Evolutionary conservation across 2,888 invertebrate species (phyloP).

Genomic region (Mellilla xanthometata): DNA sequence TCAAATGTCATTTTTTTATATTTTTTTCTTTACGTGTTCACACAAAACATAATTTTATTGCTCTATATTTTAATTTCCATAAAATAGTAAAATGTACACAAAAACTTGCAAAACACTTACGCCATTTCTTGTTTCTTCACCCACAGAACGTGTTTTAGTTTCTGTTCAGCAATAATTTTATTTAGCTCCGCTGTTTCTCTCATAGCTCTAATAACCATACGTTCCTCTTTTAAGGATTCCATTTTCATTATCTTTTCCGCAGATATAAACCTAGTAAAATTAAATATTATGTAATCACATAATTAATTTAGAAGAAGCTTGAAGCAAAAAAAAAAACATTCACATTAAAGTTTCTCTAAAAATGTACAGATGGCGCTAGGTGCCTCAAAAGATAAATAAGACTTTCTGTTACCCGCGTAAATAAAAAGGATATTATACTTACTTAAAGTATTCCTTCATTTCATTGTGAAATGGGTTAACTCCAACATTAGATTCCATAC

Average conservation of each 20-base stretch:
- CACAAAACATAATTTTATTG: too few species aligned
- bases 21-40: too few species aligned
- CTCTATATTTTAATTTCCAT: too few species aligned
- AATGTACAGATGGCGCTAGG: constrained; percentile 24
- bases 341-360: constrained; percentile 5
- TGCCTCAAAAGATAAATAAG: background rate
- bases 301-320: too few species aligned
- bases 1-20: too few species aligned
- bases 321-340: background rate
- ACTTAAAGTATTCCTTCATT: constrained; percentile 63
- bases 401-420: too few species aligned
- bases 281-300: background rate
- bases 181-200: constrained; percentile 84
- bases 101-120: too few species aligned
- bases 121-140: constrained; percentile 66
- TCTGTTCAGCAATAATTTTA: constrained; percentile 83
- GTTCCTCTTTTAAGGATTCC: constrained; percentile 69
- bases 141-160: constrained; percentile 77
- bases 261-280: constrained; percentile 26
- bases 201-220: constrained; percentile 67
- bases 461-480: constrained; percentile 50
- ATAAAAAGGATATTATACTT: constrained; percentile 19
- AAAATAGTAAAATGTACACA: background rate
- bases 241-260: constrained; percentile 65
- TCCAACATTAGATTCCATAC: constrained; percentile 12